Evolutionary conservation across 2,888 invertebrate species (phyloP).

Genomic region (Zygaena filipendulae): DNA sequence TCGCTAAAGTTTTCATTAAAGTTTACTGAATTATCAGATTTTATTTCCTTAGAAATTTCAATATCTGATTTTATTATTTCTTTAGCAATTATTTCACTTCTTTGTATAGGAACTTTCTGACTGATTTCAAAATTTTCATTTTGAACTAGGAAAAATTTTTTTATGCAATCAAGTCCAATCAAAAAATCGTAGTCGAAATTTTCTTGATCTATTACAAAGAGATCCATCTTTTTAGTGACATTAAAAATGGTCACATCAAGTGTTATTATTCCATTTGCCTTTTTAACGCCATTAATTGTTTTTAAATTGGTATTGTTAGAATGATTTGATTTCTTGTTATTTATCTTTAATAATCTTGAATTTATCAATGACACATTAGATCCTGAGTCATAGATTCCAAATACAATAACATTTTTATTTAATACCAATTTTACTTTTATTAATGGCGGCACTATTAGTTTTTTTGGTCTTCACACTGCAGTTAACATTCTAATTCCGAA

Average conservation of each 20-base stretch:
- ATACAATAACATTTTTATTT: constrained; percentile 17
- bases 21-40: too few relatives aligned
- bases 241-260: constrained; percentile 16
- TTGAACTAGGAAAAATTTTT: constrained; percentile 16
- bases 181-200: constrained; percentile 16
- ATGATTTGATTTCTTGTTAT: neutral
- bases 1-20: too few relatives aligned
- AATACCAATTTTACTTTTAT: constrained; percentile 17
- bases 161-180: constrained; percentile 13
- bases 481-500: constrained; percentile 11
- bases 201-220: constrained; percentile 14
- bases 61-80: too few relatives aligned
- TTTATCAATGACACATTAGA: constrained; percentile 24
- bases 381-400: constrained; percentile 23
- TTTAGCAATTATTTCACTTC: too few relatives aligned
- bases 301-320: constrained; percentile 5
- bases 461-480: constrained; percentile 19
- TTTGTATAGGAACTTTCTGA: constrained; percentile 6
- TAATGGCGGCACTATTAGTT: constrained; percentile 17
- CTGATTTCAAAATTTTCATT: constrained; percentile 18
- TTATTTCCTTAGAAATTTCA: too few relatives aligned
- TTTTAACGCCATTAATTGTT: constrained; percentile 12
- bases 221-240: constrained; percentile 13
- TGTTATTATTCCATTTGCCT: constrained; percentile 5
- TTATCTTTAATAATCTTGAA: constrained; percentile 17